Conservation (phyloP, 2,888 invertebrate genomes). For the Noctuana brunneofusca region DNA sequence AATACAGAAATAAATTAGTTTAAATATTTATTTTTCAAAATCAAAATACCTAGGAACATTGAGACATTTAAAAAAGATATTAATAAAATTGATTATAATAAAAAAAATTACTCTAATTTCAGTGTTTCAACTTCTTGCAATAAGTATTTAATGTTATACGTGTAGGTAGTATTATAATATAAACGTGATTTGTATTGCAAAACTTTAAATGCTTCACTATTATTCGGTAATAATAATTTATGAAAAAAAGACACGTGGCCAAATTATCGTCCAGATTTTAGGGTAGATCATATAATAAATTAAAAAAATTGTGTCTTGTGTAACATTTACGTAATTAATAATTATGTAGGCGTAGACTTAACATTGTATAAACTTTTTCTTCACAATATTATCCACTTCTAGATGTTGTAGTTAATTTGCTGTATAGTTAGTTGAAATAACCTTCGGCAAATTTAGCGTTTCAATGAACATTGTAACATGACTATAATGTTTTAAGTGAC, state of each 20-base stretch:
- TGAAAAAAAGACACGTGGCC: slow-evolving; percentile 69
- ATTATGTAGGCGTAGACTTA: slow-evolving; percentile 8
- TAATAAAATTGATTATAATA: background rate
- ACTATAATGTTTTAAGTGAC: background rate
- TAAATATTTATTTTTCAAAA: too few relatives aligned
- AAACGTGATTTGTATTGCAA: slow-evolving; percentile 26
- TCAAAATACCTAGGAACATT: too few relatives aligned
- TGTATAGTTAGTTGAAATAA: background rate
- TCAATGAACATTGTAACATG: too few relatives aligned
- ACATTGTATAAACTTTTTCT: slow-evolving; percentile 23
- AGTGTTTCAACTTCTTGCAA: slow-evolving; percentile 3
- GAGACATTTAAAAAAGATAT: too few relatives aligned
- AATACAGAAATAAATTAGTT: too few relatives aligned
- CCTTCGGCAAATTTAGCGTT: background rate
- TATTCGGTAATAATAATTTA: slow-evolving; percentile 27
- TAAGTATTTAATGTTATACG: background rate
- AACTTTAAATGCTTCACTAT: slow-evolving; percentile 23
- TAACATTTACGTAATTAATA: slow-evolving; percentile 28
- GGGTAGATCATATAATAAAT: slow-evolving; percentile 43
- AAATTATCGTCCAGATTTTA: slow-evolving; percentile 76
- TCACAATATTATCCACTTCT: slow-evolving; percentile 14
- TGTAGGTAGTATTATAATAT: slow-evolving; percentile 14
- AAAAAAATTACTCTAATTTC: background rate
- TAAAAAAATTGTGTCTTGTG: slow-evolving; percentile 39
- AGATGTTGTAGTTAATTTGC: slow-evolving; percentile 16